Conservation (phyloP, 2,113 vertebrate genomes). For the Pavo muticus region DNA sequence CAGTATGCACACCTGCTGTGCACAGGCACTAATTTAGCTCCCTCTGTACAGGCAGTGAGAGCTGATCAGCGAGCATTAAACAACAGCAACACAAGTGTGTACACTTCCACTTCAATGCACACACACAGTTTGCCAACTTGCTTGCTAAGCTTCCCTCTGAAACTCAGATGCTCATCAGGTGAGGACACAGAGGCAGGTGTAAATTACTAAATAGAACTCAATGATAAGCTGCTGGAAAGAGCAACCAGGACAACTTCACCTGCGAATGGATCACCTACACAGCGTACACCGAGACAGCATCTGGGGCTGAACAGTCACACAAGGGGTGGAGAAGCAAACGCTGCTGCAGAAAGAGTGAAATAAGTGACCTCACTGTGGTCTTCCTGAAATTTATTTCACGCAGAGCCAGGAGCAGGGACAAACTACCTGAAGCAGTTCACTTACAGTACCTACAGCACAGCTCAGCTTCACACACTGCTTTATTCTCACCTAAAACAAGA, state of each 20-base stretch:
- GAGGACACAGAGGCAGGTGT: not conserved
- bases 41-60: not conserved
- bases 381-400: not conserved
- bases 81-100: not conserved
- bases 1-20: not conserved
- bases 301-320: not conserved
- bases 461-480: not conserved
- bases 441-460: not conserved
- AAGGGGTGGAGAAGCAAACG: not conserved
- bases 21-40: not conserved
- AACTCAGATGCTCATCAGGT: not conserved
- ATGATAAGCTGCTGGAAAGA: constrained; percentile 10
- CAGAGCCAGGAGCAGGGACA: not conserved
- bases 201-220: not conserved
- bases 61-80: not conserved
- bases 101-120: fast-evolving
- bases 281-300: not conserved
- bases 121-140: not conserved
- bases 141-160: not conserved
- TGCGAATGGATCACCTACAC: not conserved
- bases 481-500: not conserved
- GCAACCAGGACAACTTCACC: not conserved
- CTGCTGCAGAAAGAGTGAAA: not conserved
- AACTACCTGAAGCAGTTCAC: not conserved
- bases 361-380: not conserved